Percentiles rank a stretch among this genome's conserved stretches.
Evolutionary conservation across 2,888 invertebrate species (phyloP).

Genomic region (Drosophila villosipedis): DNA sequence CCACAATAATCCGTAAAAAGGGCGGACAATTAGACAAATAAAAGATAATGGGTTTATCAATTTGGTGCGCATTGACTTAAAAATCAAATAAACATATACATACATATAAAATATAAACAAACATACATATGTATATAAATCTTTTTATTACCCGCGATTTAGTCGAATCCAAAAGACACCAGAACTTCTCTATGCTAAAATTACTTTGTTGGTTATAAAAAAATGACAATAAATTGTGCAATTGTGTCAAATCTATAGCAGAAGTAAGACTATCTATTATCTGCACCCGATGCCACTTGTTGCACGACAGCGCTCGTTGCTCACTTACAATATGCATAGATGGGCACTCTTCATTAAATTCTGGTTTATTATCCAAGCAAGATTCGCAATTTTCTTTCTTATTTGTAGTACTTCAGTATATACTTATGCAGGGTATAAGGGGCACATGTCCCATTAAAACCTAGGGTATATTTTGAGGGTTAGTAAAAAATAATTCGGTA

Average conservation of each 20-base stretch:
- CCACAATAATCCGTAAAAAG: not conserved
- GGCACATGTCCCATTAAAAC: not conserved
- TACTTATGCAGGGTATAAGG: not conserved
- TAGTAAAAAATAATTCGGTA: not conserved
- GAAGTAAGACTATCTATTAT: not conserved
- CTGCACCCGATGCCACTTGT: not conserved
- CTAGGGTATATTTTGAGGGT: too few relatives aligned
- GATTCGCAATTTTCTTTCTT: not conserved
- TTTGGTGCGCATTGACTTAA: not conserved
- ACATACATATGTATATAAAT: not conserved
- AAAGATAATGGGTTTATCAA: conserved; percentile 1
- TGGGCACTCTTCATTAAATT: not conserved
- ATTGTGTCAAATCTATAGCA: not conserved
- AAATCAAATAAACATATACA: not conserved
- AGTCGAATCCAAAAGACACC: not conserved
- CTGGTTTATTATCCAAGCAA: not conserved
- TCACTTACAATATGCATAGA: not conserved
- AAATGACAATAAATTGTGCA: not conserved
- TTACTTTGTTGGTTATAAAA: not conserved
- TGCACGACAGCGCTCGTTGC: not conserved
- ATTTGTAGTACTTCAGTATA: too few relatives aligned
- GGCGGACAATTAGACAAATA: not conserved
- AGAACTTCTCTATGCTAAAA: not conserved
- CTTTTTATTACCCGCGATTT: not conserved
- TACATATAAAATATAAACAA: not conserved